Base-by-base conservation (phyloP, 2,888 invertebrate species). In the Eremobia ochroleuca region DNA sequence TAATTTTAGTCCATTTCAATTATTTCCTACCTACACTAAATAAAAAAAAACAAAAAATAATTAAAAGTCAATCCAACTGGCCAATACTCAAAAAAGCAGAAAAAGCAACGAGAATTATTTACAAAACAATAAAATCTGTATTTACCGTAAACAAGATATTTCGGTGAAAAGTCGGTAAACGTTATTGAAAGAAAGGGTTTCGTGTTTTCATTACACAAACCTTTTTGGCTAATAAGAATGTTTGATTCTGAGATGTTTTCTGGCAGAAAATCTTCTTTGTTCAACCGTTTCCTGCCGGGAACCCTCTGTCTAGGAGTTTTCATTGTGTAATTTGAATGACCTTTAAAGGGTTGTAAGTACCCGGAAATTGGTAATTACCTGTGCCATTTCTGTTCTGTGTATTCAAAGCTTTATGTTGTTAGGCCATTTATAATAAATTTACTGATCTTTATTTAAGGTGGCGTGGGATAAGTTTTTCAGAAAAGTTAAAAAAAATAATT, bases 191-290 rank as follows among this genome's bases (percentile, higher is more conserved):
- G 87, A 89, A 91, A 90, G 89, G 90, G 87, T 65, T 87, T 88
- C 79, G 86, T 90, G 88, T 90, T 91, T 89, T 88, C 89, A 88
- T 90, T 88, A 88, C 85, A 82, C 76, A 85, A 87, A 86, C 89
- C 89, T 85, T 92, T 90, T 91, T 82, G 85, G 90, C 89, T 92
- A 92, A 92, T 92, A 92, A 90, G 88, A 89, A 74, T 86, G 82
- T 87, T 88, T 89, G 88, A 89, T 91, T 88, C 87, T 84, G 84
- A 49, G 49, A 85, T 76, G 69, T 81, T 78, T 83, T 70, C 68
- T 68, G 59, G 66, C 64, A 75, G 77, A 81, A 85, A 82, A 84
- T 83, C 74, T 79, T 79, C 76, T 86, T 85, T 86, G 85, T 88
- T 89, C 74, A 77, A 77, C 81, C 78, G 79, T 89, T 90, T 88